Evolutionary conservation across 2,888 invertebrate species (phyloP).

Genomic region (Cistogaster globosa): DNA sequence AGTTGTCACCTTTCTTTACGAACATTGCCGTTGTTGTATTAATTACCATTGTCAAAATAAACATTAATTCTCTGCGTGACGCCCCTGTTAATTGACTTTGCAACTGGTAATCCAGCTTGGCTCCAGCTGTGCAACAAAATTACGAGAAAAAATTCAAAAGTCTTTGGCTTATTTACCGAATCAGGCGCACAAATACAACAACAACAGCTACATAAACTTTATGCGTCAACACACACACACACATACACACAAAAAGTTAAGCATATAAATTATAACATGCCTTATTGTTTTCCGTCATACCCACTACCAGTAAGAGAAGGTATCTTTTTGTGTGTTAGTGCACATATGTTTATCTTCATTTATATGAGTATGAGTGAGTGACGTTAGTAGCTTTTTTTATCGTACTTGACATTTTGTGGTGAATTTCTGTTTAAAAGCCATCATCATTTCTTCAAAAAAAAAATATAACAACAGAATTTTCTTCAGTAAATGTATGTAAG

Average conservation of each 20-base stretch:
- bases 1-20: not conserved
- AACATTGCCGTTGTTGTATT: conserved; percentile 53
- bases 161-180: conserved; percentile 68
- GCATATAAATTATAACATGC: too few species aligned
- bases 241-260: not conserved
- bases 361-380: conserved; percentile 41
- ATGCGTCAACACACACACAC: conserved; percentile 25
- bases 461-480: conserved; percentile 5
- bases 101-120: conserved; percentile 71
- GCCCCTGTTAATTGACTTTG: conserved; percentile 71
- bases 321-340: not conserved
- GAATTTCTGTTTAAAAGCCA: conserved; percentile 83
- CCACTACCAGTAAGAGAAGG: conserved; percentile 5
- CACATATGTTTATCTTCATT: too few species aligned
- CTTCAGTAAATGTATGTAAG: not conserved
- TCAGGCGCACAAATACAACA: conserved; percentile 61
- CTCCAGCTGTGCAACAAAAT: conserved; percentile 63
- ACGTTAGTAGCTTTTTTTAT: conserved; percentile 78
- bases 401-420: conserved; percentile 83
- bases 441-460: conserved; percentile 67
- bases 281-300: not conserved
- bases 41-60: conserved; percentile 37
- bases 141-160: conserved; percentile 48
- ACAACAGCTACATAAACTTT: conserved; percentile 32
- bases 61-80: conserved; percentile 37